Conservation (phyloP, 2,888 invertebrate species). For the Hirtodrosophila confusa region DNA sequence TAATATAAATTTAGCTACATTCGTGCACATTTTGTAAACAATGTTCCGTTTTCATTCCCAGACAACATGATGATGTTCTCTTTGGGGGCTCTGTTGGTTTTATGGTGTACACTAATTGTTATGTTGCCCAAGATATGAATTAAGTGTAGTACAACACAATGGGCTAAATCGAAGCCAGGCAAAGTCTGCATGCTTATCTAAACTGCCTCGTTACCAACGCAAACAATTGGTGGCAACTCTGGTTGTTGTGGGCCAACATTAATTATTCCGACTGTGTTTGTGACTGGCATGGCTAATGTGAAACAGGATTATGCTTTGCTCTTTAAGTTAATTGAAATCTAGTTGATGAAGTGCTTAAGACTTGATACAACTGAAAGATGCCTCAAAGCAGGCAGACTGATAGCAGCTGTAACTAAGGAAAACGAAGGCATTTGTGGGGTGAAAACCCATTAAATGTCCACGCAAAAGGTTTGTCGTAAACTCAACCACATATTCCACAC, state of each 20-base stretch:
- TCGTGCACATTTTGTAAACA: slow-evolving; percentile 71
- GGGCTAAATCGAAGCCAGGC: slow-evolving; percentile 11
- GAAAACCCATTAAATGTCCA: slow-evolving; percentile 36
- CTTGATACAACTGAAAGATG: slow-evolving; percentile 17
- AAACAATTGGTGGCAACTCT: slow-evolving; percentile 37
- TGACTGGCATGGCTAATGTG: slow-evolving; percentile 58
- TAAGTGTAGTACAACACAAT: slow-evolving; percentile 48
- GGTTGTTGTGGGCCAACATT: slow-evolving; percentile 32
- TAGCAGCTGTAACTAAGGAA: slow-evolving; percentile 18
- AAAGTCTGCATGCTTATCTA: slow-evolving; percentile 59
- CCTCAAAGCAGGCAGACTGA: slow-evolving; percentile 3
- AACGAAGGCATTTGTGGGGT: slow-evolving; percentile 3
- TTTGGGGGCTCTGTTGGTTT: slow-evolving; percentile 34
- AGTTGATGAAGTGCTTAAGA: slow-evolving; percentile 44
- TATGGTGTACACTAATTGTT: slow-evolving; percentile 71
- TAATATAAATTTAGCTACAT: slow-evolving; percentile 77
- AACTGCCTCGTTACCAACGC: slow-evolving; percentile 62
- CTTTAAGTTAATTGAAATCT: slow-evolving; percentile 64
- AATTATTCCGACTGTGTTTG: slow-evolving; percentile 29
- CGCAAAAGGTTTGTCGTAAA: slow-evolving; percentile 39
- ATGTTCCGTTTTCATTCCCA: slow-evolving; percentile 25
- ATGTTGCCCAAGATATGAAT: slow-evolving; percentile 78
- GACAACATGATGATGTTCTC: slow-evolving; percentile 21
- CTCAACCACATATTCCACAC: slow-evolving; percentile 28
- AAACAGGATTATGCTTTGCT: slow-evolving; percentile 9